Evolutionary conservation across 2,888 invertebrate species (phyloP), one percentile per base, ranked within the genome.

Genomic region (Serripes groenlandicus): DNA sequence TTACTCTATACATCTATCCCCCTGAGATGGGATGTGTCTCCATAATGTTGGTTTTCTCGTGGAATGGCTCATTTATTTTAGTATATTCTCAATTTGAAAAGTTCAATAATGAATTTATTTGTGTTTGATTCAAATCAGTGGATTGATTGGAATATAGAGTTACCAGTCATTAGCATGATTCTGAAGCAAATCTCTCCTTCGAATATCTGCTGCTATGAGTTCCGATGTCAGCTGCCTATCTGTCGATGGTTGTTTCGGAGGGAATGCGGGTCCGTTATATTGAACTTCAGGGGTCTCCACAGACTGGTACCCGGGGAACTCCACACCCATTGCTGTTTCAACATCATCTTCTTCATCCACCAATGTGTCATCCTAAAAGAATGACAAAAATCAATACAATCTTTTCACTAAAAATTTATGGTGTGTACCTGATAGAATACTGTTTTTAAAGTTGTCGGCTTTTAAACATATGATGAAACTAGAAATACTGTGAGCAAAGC

Each of bases 141-240:
- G n/a, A n/a, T n/a, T n/a, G n/a, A n/a, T n/a, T n/a, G n/a, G n/a
- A n/a, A n/a, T n/a, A 49, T 49, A 49, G 49, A 49, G 49, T n/a
- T 86, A 94, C 94, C 94, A 94, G 69, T 92, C 89, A 56, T 89
- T 82, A 23, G 93, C 93, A 71, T 92, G 90, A 80, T 91, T 92
- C 84, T 93, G 90, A 42, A 93, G 54, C 5, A 91, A 3, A 75
- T 94, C 93, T 75, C 88, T 81, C 34, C 92, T 79, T 69, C 90
- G 82, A 5, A 93, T 89, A 73, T 93, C 93, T 42, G 90, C 92
- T 18, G 92, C 92, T 49, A 93, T 83, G 11, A 91, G 88, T 79
- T 92, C 91, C 32, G 92, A 91, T 15, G 90, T 82, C 23, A 83
- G 66, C 28, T 82, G 87, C 58, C 83, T 80, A 37, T 85, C 81